phyloP scores from a whole-genome alignment of 2,888 invertebrate species.

The Ganaspis brasiliensis region DNA sequence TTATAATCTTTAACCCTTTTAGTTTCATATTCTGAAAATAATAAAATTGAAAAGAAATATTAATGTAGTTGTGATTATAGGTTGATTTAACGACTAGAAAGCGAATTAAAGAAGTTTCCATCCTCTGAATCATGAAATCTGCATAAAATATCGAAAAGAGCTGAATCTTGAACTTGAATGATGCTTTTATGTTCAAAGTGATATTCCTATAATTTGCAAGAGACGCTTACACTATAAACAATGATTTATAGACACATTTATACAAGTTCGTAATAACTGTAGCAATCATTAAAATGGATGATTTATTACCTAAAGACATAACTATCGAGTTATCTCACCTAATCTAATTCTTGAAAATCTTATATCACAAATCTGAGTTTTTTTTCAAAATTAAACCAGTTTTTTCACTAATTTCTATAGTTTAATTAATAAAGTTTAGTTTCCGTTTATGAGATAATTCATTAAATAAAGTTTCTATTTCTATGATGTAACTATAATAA shows the following conservation, averaged over 20 bases:
- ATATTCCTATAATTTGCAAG: slow-evolving; percentile 28
- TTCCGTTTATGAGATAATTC: no score
- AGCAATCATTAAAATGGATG: slow-evolving; percentile 26
- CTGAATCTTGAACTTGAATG: background rate
- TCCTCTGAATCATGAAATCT: background rate
- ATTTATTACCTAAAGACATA: slow-evolving; percentile 11
- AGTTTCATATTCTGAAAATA: no score
- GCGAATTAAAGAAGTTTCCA: background rate
- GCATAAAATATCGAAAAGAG: background rate
- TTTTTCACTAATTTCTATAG: slow-evolving; percentile 1
- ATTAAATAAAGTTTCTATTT: no score
- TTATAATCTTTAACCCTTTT: no score
- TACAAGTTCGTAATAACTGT: slow-evolving; percentile 34
- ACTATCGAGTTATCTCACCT: slow-evolving; percentile 21
- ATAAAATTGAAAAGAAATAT: no score
- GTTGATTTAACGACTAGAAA: background rate
- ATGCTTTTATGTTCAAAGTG: background rate
- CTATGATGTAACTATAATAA: no score
- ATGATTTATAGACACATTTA: slow-evolving; percentile 25
- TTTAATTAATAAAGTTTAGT: background rate
- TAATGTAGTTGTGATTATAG: background rate
- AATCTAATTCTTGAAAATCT: slow-evolving; percentile 3
- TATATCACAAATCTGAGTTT: background rate
- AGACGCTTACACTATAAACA: slow-evolving; percentile 15
- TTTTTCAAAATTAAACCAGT: background rate